Conservation (phyloP, 2,888 invertebrate species). For the Rotaria magnacalcarata region DNA sequence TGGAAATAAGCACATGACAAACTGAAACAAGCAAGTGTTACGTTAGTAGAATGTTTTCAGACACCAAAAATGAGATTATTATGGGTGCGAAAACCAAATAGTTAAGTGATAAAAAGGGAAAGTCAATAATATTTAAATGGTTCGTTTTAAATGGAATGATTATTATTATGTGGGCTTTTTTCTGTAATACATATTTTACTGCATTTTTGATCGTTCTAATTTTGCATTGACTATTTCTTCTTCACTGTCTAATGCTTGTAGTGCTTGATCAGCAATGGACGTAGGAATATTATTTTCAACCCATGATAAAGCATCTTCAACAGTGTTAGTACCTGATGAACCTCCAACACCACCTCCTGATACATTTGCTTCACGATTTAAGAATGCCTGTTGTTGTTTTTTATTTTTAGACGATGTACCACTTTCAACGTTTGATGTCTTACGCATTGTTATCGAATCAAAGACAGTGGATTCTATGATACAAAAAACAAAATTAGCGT, state of each 20-base stretch:
- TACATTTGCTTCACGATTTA: background rate
- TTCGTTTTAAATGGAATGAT: too few species aligned
- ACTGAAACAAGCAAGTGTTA: background rate
- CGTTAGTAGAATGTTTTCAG: background rate
- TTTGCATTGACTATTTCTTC: constrained; percentile 41
- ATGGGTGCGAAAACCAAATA: background rate
- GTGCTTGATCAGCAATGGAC: constrained; percentile 63
- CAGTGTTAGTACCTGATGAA: background rate
- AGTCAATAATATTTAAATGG: too few species aligned
- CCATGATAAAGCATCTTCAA: constrained; percentile 74
- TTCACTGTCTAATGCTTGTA: constrained; percentile 44
- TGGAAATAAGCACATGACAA: background rate
- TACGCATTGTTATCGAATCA: constrained; percentile 1
- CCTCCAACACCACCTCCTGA: background rate
- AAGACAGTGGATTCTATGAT: background rate
- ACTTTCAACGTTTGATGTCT: background rate
- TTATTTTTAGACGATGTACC: background rate
- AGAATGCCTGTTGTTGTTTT: constrained; percentile 14
- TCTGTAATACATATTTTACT: background rate
- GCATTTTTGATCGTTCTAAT: constrained; percentile 46
- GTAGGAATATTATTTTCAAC: constrained; percentile 81
- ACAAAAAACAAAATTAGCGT: background rate
- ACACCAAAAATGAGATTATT: background rate
- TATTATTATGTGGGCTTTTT: too few species aligned
- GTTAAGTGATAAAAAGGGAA: background rate